Evolutionary conservation across 2,113 vertebrate genomes (phyloP).

Genomic region (Sinocyclocheilus grahami): DNA sequence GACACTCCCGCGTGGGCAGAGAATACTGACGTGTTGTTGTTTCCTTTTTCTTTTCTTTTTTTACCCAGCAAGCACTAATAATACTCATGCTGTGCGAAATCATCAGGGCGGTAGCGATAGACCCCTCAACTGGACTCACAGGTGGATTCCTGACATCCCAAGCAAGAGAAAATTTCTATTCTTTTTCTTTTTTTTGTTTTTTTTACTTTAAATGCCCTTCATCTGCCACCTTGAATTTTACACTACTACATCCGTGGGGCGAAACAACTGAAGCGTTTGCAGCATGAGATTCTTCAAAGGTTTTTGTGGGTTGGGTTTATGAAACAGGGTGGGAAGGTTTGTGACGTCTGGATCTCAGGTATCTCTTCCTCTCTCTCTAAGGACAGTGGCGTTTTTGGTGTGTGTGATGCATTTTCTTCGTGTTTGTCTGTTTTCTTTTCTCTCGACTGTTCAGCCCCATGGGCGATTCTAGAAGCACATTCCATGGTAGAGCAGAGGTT

Average conservation of each 20-base stretch:
- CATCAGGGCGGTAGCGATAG: slow-evolving; percentile 49
- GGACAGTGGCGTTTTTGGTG: slow-evolving; percentile 64
- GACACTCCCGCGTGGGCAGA: no score
- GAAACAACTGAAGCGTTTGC: not conserved
- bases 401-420: slow-evolving; percentile 6
- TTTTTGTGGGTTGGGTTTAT: slow-evolving; percentile 40
- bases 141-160: not conserved
- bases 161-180: not conserved
- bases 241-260: no score
- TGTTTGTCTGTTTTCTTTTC: slow-evolving; percentile 7
- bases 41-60: not conserved
- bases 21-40: slow-evolving; percentile 16
- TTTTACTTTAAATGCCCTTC: no score
- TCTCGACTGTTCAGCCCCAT: slow-evolving; percentile 46
- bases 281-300: slow-evolving; percentile 71
- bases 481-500: slow-evolving; percentile 64
- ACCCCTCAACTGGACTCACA: slow-evolving; percentile 19
- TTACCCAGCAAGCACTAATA: not conserved
- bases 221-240: no score
- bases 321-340: not conserved
- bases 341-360: slow-evolving; percentile 30
- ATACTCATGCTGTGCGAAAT: slow-evolving; percentile 17
- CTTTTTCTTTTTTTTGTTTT: no score
- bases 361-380: slow-evolving; percentile 70
- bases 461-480: slow-evolving; percentile 65